Conservation (phyloP, 1,140 invertebrate genomes). For the Hydropsyche tenuis region DNA sequence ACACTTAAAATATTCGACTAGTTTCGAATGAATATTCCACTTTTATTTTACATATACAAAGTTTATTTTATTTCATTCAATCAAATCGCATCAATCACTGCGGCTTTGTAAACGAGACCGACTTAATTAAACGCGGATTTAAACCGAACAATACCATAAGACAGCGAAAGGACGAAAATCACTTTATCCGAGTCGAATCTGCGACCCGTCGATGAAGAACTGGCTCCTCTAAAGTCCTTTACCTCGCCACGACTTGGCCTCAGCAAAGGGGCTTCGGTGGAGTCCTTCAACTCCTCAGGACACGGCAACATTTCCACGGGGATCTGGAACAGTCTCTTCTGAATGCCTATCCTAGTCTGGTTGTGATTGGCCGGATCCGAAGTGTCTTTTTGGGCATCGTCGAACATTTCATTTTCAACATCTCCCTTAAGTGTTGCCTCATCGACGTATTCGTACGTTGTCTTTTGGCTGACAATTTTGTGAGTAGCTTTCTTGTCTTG, state of each 20-base stretch:
- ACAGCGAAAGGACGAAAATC: not conserved
- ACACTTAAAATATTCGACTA: constrained; percentile 14
- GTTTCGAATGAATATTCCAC: not conserved
- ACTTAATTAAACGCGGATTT: too few relatives aligned
- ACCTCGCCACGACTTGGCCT: constrained; percentile 49
- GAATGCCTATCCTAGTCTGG: constrained; percentile 41
- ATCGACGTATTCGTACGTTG: constrained; percentile 41
- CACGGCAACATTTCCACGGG: constrained; percentile 66
- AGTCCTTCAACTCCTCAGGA: constrained; percentile 62
- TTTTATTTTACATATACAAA: not conserved
- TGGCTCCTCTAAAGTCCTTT: constrained; percentile 44
- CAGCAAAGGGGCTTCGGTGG: constrained; percentile 59
- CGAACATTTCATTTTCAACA: constrained; percentile 38
- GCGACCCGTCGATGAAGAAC: constrained; percentile 8
- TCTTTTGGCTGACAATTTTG: constrained; percentile 43
- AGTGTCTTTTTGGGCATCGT: constrained; percentile 43
- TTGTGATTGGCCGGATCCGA: constrained; percentile 21
- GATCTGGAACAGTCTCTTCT: constrained; percentile 60
- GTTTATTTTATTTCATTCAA: too few relatives aligned
- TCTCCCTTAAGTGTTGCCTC: constrained; percentile 28
- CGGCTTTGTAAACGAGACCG: too few relatives aligned
- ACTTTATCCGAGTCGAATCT: not conserved
- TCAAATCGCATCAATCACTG: too few relatives aligned
- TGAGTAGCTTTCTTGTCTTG: constrained; percentile 41
- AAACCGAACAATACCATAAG: too few relatives aligned